These are phyloP conservation scores for Dryas iulia DNA, from an alignment of 1,140 invertebrate genomes.

Conservation along the genomic window DNA sequence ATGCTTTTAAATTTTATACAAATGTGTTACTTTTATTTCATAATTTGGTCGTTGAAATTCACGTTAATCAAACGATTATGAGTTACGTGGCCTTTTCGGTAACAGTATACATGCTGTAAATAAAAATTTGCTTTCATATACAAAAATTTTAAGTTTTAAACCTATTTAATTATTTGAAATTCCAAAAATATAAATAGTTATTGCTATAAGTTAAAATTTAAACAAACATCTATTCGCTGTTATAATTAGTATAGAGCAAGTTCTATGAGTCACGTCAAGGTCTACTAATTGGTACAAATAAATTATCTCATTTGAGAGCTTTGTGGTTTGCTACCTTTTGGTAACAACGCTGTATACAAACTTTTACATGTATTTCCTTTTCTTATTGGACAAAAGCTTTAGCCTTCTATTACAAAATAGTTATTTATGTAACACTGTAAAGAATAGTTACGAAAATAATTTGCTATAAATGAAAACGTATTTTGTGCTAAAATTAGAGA, in stretches of 20 bases:
- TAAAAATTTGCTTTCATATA: neutral
- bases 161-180: too few relatives aligned
- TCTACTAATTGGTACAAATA: neutral
- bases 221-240: neutral
- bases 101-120: neutral
- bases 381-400: neutral
- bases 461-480: too few relatives aligned
- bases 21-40: conserved; percentile 6
- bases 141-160: too few relatives aligned
- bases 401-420: neutral
- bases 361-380: neutral
- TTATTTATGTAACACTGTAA: neutral
- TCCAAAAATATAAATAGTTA: too few relatives aligned
- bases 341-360: neutral
- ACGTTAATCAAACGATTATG: neutral
- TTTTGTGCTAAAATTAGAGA: too few relatives aligned
- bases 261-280: neutral
- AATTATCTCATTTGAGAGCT: conserved; percentile 1
- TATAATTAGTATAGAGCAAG: neutral
- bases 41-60: neutral
- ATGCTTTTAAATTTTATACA: conserved; percentile 11
- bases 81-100: neutral
- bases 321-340: neutral
- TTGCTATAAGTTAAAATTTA: neutral
- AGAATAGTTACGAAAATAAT: too few relatives aligned